Base-by-base conservation (phyloP, 2,113 vertebrate genomes). In the Choloepus hoffmanni region DNA sequence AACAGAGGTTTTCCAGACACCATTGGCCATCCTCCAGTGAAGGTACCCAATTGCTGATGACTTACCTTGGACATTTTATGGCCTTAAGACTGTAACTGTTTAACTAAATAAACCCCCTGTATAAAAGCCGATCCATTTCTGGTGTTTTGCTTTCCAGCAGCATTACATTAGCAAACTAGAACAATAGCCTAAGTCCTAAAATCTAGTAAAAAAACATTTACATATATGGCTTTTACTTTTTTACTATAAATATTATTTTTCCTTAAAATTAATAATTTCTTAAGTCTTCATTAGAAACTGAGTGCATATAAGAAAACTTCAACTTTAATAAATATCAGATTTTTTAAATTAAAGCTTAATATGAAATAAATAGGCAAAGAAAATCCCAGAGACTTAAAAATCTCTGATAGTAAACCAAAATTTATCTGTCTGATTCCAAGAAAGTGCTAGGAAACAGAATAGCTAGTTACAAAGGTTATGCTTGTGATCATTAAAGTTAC, bases 221-320 rank as follows among this genome's bases (percentile, higher is more conserved):
- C 30, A 74, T 53, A 15, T 26, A 60, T 0, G 4, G 45, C 73
- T 73, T 50, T 3, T 10, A 60, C 3, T 76, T 84, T 90, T 84
- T 2, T 76, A 73, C 77, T n/a, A 63, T 53, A 50, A 50, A 50
- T 50, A 48, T 53, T 7, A 3, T 76, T 89, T 79, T 81, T 89
- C 48, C 48, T 82, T 92, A 53, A 79, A 94, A 50, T 79, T 1
- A 90, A 95, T 45, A 45, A 82, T 81, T 89, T 92, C 48, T 90
- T 89, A 83, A 81, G 7, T 48, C 40, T 36, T 94, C 53, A 60
- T n/a, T 5, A 87, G 33, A 68, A 92, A 55, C 50, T 83, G 50
- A 82, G 24, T 72, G 15, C 8, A 62, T 48, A 63, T 43, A 95
- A 93, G 62, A 84, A 87, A 93, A 84, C 58, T 15, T 72, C n/a